Base-by-base conservation (phyloP, 2,113 vertebrate genomes). In the Oreochromis niloticus region DNA sequence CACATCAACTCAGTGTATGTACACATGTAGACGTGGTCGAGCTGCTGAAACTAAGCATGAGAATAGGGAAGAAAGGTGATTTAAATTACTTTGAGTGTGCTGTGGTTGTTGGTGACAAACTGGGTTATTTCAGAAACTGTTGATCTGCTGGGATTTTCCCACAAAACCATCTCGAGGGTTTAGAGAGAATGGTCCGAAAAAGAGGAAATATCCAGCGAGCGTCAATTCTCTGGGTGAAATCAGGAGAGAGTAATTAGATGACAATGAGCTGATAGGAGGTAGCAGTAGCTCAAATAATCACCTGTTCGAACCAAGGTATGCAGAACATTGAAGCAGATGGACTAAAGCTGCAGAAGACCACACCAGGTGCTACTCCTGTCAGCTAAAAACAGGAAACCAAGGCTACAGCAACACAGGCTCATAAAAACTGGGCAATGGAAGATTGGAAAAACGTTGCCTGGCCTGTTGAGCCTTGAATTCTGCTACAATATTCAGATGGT, bases 271-370 rank as follows among this genome's bases (percentile, higher is more conserved):
- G 68, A 75, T 11, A 48, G 12, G 66, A 71, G 36, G 36, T 17
- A 30, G 43, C 24, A 48, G 68, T 75, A 75, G 48, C 22, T 30
- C 41, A 75, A 48, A 11, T 48, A 30, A 48, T 17, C 14, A 19
- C 41, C 9, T 0, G 9, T 75, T 75, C 11, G 9, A 75, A 48
- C 24, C 9, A 48, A 48, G 3, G 14, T 75, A 7, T 1, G 14
- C 71, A 75, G 0, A 75, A 0, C 1, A 27, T 24, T 0, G 9
- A 73, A 48, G 41, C 6, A 30, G 41, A 73, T 66, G 2, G 3
- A 19, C 61, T 39, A 0, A 17, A 46, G 41, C 68, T 46, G 2
- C 9, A 46, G 39, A 71, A 71, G 66, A 10, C 27, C 14, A 61
- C 27, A 61, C 57, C 14, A 6, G 27, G 11, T 46, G 68, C 22